phyloP scores from a whole-genome alignment of 1,140 invertebrate species.

The Monochamus saltuarius region DNA sequence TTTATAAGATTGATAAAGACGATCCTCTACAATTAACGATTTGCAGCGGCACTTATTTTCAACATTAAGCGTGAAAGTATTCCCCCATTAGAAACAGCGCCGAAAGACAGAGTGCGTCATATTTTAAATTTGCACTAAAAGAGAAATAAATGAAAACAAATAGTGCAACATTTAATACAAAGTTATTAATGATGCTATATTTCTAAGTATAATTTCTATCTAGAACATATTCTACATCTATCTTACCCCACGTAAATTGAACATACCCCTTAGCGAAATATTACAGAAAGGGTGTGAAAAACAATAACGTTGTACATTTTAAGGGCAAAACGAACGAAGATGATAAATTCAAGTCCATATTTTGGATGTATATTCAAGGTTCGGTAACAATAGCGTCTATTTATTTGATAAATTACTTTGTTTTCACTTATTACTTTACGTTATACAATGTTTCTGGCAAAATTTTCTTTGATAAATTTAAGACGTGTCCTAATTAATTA shows the following conservation, averaged over 20 bases:
- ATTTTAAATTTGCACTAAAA: conserved; percentile 37
- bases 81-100: too few species aligned
- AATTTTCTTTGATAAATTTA: conserved; percentile 21
- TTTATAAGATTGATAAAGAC: too few species aligned
- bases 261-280: conserved; percentile 21
- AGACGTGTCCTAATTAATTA: background rate
- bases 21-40: too few species aligned
- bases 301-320: conserved; percentile 42
- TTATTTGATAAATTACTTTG: conserved; percentile 50
- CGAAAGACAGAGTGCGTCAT: conserved; percentile 26
- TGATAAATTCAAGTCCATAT: conserved; percentile 48
- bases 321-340: conserved; percentile 43
- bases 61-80: too few species aligned
- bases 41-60: too few species aligned
- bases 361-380: conserved; percentile 42
- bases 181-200: conserved; percentile 47
- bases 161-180: conserved; percentile 46
- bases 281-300: conserved; percentile 35
- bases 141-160: conserved; percentile 43
- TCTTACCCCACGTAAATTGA: conserved; percentile 16
- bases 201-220: conserved; percentile 44
- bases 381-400: conserved; percentile 47
- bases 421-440: conserved; percentile 49
- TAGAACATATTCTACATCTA: conserved; percentile 24
- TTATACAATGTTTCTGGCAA: conserved; percentile 6